Base-by-base conservation (phyloP, 2,888 invertebrate species). In the Sabellastarte sp. region DNA sequence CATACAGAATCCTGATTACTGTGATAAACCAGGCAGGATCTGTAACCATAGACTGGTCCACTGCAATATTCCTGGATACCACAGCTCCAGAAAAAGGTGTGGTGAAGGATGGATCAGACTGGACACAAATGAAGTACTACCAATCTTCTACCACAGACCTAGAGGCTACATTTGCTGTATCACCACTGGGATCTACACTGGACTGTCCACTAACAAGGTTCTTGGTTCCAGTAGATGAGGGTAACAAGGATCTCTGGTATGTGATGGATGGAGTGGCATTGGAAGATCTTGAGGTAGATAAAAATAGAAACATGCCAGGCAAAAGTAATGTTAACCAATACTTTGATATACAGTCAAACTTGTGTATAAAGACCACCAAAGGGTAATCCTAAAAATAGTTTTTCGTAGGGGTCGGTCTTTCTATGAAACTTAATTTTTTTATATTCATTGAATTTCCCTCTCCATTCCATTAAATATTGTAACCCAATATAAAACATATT, bases 41-140 rank as follows among this genome's bases (percentile, higher is more conserved):
- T 20, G 41, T 41, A 10, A 41, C 10, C 41, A 20, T 15, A 20
- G 10, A 41, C 10, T 15, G 10, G 10, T 41, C 41, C 41, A 20
- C 10, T 10, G 41, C 41, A 10, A 41, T 41, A 41, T 41, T 41
- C 41, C 10, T 41, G 41, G 41, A 41, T 41, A 15, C 41, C 20
- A 41, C 41, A 15, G 10, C 41, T 41, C 41, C 41, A 41, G 10
- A 15, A 20, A 41, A 15, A 41, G 41, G 41, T 41, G 5, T 26
- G 10, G 53, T 53, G 53, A 53, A 53, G 53, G 53, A 53, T 26
- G 53, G 53, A 15, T 5, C 5, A 5, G 53, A 53, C 53, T 53
- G 53, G 53, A 24, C 5, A 5, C 5, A 5, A 5, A 5, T 5
- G 5, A 5, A 5, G 4, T 26, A n/a, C 20, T 53, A n/a, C 26